These are phyloP conservation scores for Mythimna ferrago DNA, from an alignment of 2,888 invertebrate genomes.

Conservation along the genomic window DNA sequence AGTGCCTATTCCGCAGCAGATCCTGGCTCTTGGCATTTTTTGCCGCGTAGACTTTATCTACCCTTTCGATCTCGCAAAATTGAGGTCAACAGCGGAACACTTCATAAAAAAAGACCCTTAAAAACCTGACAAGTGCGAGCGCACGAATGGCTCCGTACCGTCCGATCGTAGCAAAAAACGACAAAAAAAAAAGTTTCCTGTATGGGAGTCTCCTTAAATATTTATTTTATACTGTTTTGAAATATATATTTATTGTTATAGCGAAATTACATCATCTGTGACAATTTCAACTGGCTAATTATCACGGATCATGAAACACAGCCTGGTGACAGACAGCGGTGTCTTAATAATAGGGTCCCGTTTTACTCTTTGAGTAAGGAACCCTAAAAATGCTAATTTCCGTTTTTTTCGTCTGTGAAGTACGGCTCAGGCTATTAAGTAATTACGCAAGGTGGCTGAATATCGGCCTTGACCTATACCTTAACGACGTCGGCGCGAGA, in stretches of 20 bases:
- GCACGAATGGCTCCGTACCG: no score
- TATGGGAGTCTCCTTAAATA: no score
- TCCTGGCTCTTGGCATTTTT: background rate
- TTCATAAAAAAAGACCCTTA: background rate
- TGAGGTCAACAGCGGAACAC: background rate
- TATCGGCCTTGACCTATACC: conserved; percentile 38
- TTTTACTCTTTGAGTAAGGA: no score
- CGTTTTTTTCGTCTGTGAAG: background rate
- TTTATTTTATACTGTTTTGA: no score
- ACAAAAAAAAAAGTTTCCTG: no score
- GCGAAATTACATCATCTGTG: no score
- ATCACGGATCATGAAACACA: no score
- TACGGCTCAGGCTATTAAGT: conserved; percentile 30
- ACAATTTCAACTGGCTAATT: no score
- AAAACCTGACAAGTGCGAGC: background rate
- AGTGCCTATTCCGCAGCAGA: background rate
- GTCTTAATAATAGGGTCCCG: no score
- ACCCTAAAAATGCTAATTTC: conserved; percentile 4
- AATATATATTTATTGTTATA: no score
- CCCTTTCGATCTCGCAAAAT: background rate
- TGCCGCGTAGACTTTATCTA: background rate
- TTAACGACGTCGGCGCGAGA: conserved; percentile 40
- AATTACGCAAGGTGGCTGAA: conserved; percentile 29
- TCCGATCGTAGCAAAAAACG: no score
- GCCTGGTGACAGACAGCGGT: no score